phyloP scores from a whole-genome alignment of 1,140 invertebrate species.

The Anadara kagoshimensis region DNA sequence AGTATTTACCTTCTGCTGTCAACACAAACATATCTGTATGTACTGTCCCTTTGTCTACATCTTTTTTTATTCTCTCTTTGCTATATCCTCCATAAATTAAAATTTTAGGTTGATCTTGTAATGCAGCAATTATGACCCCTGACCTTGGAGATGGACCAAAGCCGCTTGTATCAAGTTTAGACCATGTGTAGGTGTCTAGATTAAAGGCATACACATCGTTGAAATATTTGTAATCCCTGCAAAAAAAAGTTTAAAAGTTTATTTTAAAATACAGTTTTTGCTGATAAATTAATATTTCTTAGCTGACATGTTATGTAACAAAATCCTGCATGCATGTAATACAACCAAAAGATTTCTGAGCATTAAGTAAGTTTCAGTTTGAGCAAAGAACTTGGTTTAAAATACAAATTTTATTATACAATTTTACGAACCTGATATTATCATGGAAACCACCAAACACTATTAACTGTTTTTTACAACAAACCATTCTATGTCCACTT shows the following conservation, averaged over 20 bases:
- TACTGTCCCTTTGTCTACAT: constrained; percentile 86
- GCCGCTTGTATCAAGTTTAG: constrained; percentile 81
- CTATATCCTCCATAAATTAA: constrained; percentile 92
- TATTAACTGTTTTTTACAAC: constrained; percentile 85
- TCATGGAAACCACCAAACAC: constrained; percentile 95
- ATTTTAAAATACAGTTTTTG: neutral
- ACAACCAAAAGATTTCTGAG: no score
- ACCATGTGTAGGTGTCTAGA: constrained; percentile 87
- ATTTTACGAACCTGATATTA: constrained; percentile 77
- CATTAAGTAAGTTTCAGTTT: no score
- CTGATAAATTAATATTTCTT: neutral
- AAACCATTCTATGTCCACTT: constrained; percentile 93
- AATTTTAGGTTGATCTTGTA: constrained; percentile 79
- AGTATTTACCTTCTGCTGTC: constrained; percentile 80
- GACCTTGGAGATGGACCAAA: constrained; percentile 73
- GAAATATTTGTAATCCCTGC: constrained; percentile 89
- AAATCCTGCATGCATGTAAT: no score
- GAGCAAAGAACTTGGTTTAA: no score
- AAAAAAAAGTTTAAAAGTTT: constrained; percentile 8
- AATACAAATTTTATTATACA: neutral
- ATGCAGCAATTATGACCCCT: constrained; percentile 81
- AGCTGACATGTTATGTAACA: no score
- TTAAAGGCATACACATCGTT: constrained; percentile 92
- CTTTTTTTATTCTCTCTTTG: constrained; percentile 85
- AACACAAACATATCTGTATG: constrained; percentile 90